phyloP scores from a whole-genome alignment of 2,888 invertebrate species.

The Lobophora halterata region DNA sequence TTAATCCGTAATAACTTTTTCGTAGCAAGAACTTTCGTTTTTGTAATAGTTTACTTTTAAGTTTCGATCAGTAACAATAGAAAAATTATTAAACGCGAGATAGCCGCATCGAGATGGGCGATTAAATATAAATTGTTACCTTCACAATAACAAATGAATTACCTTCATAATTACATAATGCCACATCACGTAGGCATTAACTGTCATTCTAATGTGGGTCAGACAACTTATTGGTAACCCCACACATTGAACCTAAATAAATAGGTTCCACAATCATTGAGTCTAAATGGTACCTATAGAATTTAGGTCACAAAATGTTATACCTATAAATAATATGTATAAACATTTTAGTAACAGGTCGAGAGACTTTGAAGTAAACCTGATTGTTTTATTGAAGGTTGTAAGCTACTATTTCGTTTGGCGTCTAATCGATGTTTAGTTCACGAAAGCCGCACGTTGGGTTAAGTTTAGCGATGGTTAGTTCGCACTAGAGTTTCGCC shows the following conservation, averaged over 20 bases:
- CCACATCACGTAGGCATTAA: slow-evolving; percentile 53
- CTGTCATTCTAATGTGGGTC: slow-evolving; percentile 50
- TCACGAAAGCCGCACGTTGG: slow-evolving; percentile 16
- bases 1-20: slow-evolving; percentile 9
- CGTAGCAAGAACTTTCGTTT: slow-evolving; percentile 13
- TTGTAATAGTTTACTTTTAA: neutral
- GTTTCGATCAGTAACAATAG: slow-evolving; percentile 12
- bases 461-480: slow-evolving; percentile 39
- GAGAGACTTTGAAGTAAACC: slow-evolving; percentile 24
- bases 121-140: slow-evolving; percentile 30
- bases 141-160: slow-evolving; percentile 36
- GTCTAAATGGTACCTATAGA: slow-evolving; percentile 13
- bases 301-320: slow-evolving; percentile 19
- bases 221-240: slow-evolving; percentile 39
- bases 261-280: slow-evolving; percentile 15
- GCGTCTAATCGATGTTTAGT: slow-evolving; percentile 28
- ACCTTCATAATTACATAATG: slow-evolving; percentile 32
- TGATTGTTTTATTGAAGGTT: slow-evolving; percentile 24
- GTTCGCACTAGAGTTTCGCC: slow-evolving; percentile 64
- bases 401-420: slow-evolving; percentile 26
- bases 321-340: too few species aligned
- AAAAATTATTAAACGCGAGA: slow-evolving; percentile 5
- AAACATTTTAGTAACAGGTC: slow-evolving; percentile 6
- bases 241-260: slow-evolving; percentile 18
- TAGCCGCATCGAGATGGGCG: slow-evolving; percentile 29